Evolutionary conservation across 1,140 invertebrate species (phyloP).

Genomic region (Sitobion miscanthi): DNA sequence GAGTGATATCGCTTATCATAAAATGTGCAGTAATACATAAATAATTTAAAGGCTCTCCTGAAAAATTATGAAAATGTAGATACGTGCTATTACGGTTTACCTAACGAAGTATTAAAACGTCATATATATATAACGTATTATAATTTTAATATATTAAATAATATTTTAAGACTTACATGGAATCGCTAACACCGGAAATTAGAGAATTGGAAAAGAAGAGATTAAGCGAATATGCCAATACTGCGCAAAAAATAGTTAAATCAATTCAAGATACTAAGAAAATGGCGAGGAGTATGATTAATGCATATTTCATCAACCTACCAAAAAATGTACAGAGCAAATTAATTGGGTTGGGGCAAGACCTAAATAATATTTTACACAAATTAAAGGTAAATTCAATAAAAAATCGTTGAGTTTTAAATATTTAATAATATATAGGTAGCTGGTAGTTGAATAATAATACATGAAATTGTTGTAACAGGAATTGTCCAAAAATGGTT

Average conservation of each 20-base stretch:
- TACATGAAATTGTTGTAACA: neutral
- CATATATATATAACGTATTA: too few species aligned
- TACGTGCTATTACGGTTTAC: too few species aligned
- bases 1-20: too few species aligned
- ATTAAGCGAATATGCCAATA: neutral
- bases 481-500: neutral
- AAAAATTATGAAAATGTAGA: too few species aligned
- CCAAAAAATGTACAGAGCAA: neutral
- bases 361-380: neutral
- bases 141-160: neutral
- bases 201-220: neutral
- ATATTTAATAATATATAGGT: neutral
- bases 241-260: neutral
- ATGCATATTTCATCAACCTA: neutral
- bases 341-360: neutral
- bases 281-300: neutral
- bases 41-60: too few species aligned
- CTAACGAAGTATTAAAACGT: too few species aligned
- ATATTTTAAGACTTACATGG: neutral
- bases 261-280: neutral
- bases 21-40: too few species aligned
- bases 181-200: neutral
- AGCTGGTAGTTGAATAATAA: neutral
- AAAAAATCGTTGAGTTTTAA: neutral
- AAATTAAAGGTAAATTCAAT: neutral